Conservation (phyloP, 1,140 invertebrate genomes). For the Ceratosolen solmsi region DNA sequence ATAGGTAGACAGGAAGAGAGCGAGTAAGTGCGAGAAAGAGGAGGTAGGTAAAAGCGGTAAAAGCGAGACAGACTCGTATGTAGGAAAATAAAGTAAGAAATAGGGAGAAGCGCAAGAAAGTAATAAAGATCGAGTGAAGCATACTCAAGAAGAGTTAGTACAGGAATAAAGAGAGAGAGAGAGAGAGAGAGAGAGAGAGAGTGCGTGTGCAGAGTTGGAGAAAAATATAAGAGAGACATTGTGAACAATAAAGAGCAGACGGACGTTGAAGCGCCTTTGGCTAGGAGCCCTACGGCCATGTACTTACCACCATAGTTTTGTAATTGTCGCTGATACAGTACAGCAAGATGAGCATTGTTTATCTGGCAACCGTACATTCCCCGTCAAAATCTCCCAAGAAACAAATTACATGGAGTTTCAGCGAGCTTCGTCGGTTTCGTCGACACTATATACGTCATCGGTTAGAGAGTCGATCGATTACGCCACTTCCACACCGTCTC, state of each 20-base stretch:
- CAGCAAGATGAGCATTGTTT: slow-evolving; percentile 41
- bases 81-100: not conserved
- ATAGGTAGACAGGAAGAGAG: no score
- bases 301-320: slow-evolving; percentile 70
- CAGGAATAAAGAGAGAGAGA: slow-evolving; percentile 52
- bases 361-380: slow-evolving; percentile 16
- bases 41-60: not conserved
- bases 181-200: slow-evolving; percentile 49
- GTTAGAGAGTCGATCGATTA: not conserved
- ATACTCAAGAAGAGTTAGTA: slow-evolving; percentile 55
- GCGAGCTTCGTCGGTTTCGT: slow-evolving; percentile 12
- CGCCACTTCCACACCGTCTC: no score
- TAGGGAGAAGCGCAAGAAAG: not conserved
- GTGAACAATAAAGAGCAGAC: slow-evolving; percentile 71
- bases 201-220: slow-evolving; percentile 48
- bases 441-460: not conserved
- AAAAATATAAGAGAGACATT: slow-evolving; percentile 55
- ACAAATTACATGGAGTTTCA: not conserved
- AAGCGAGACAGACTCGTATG: not conserved
- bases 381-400: not conserved
- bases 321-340: slow-evolving; percentile 64
- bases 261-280: slow-evolving; percentile 70
- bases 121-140: slow-evolving; percentile 25
- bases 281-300: slow-evolving; percentile 67
- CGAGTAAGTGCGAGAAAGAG: no score